A percentile compares a stretch with the other conserved stretches of the same genome.
phyloP scores from a whole-genome alignment of 2,113 vertebrate genomes.

The Jacana jacana region DNA sequence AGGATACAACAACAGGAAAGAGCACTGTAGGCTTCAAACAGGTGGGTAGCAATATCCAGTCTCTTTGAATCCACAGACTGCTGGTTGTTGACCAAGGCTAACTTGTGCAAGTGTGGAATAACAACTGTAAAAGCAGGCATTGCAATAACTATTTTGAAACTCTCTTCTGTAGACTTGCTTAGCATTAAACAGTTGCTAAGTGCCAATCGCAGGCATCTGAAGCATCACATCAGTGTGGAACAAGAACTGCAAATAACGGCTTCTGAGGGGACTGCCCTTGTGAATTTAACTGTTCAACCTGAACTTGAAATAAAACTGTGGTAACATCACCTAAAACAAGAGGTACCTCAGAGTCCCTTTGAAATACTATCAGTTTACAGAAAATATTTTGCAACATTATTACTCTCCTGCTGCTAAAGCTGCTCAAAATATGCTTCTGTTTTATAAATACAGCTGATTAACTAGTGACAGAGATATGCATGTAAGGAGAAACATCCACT shows the following conservation, averaged over 20 bases:
- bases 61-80: conserved; percentile 91
- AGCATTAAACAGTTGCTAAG: neutral
- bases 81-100: conserved; percentile 94
- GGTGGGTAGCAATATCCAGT: conserved; percentile 92
- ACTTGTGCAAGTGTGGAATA: conserved; percentile 95
- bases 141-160: neutral
- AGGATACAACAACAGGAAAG: conserved; percentile 99
- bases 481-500: neutral
- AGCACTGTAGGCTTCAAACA: conserved; percentile 98
- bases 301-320: neutral
- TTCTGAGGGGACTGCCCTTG: neutral
- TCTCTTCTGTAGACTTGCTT: neutral
- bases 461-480: neutral
- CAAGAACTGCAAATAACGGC: neutral
- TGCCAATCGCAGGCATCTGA: neutral
- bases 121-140: conserved; percentile 83
- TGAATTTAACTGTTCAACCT: neutral
- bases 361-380: neutral
- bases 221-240: neutral
- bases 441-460: neutral
- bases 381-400: neutral
- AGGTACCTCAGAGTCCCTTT: neutral
- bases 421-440: neutral
- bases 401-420: neutral
- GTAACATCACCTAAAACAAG: neutral